These are phyloP conservation scores for Gambusia affinis DNA, from an alignment of 2,113 vertebrate species.

Conservation along the genomic window DNA sequence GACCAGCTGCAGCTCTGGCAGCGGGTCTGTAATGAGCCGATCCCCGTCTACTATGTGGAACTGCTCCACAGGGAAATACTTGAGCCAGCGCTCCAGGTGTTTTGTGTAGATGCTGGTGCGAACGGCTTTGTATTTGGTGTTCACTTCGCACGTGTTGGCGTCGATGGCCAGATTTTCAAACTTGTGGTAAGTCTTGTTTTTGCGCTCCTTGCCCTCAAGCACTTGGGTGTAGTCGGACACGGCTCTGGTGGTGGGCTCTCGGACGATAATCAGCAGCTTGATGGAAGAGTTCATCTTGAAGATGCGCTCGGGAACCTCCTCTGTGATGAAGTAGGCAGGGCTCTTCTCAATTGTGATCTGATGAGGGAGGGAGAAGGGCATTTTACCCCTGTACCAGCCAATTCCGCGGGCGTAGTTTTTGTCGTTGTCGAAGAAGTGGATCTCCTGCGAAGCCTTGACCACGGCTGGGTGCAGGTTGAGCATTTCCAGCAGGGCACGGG, in stretches of 20 bases:
- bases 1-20: constrained; percentile 92
- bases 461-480: constrained; percentile 94
- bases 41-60: constrained; percentile 96
- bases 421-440: constrained; percentile 97
- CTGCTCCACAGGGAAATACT: constrained; percentile 93
- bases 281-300: constrained; percentile 98
- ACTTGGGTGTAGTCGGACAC: constrained; percentile 98
- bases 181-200: constrained; percentile 96
- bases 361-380: constrained; percentile 95
- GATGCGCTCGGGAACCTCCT: constrained; percentile 96
- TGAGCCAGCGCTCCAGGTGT: constrained; percentile 95
- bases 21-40: constrained; percentile 91
- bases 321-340: constrained; percentile 95
- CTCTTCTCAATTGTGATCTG: constrained; percentile 99
- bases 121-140: constrained; percentile 96
- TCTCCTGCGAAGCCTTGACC: constrained; percentile 97
- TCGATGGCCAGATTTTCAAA: constrained; percentile 95
- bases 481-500: constrained; percentile 94
- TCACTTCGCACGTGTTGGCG: constrained; percentile 89
- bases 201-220: constrained; percentile 94
- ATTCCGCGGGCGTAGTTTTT: constrained; percentile 93
- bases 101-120: constrained; percentile 97
- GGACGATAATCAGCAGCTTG: constrained; percentile 94
- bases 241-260: constrained; percentile 93
- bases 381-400: constrained; percentile 95